Evolutionary conservation across 2,888 invertebrate genomes (phyloP).

Genomic region (Drosophila multiciliata): DNA sequence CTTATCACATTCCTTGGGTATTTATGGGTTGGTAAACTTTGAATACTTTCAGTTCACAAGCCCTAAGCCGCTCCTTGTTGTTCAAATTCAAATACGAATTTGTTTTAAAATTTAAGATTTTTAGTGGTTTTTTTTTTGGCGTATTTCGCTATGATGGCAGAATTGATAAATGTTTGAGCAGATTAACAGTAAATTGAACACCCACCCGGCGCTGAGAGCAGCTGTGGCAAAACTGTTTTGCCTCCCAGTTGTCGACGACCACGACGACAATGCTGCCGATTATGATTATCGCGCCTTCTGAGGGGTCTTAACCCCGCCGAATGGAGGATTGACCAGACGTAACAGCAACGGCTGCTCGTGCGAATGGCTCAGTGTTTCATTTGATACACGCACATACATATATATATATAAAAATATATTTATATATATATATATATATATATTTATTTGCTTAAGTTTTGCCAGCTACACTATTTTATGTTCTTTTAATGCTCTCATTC

Average conservation of each 20-base stretch:
- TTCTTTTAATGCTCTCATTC: slow-evolving; percentile 2
- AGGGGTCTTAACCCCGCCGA: slow-evolving; percentile 81
- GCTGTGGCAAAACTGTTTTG: slow-evolving; percentile 24
- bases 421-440: slow-evolving; percentile 9
- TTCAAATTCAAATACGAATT: background rate
- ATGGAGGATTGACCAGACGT: slow-evolving; percentile 53
- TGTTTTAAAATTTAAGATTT: background rate
- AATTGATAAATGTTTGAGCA: background rate
- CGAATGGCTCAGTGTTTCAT: slow-evolving; percentile 20
- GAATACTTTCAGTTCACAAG: background rate
- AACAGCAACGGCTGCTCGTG: slow-evolving; percentile 53
- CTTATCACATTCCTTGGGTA: background rate
- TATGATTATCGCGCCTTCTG: slow-evolving; percentile 80
- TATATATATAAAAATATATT: slow-evolving; percentile 27
- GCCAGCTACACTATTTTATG: slow-evolving; percentile 24
- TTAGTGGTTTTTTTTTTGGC: background rate
- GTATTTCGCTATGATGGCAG: background rate
- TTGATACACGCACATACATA: slow-evolving; percentile 12
- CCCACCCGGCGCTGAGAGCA: slow-evolving; percentile 14
- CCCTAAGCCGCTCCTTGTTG: background rate
- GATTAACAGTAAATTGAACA: background rate
- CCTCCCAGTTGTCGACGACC: slow-evolving; percentile 27
- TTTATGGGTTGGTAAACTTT: too few relatives aligned
- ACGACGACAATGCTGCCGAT: slow-evolving; percentile 60
- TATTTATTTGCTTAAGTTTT: background rate